Base-by-base conservation (phyloP, 2,113 vertebrate genomes). In the Onychostoma macrolepis region DNA sequence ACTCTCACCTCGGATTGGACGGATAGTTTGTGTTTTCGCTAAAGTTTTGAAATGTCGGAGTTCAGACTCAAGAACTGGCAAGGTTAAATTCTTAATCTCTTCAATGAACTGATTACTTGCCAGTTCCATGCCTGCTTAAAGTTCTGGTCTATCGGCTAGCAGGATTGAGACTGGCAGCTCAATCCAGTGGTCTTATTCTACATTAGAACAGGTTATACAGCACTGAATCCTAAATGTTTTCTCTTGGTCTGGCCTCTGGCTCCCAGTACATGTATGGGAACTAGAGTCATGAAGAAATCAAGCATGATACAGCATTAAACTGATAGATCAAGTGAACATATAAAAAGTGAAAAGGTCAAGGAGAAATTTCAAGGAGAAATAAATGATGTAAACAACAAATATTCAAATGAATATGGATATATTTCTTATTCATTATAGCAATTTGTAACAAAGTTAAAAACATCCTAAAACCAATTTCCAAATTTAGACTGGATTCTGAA, bases 131-230 rank as follows among this genome's bases (percentile, higher is more conserved):
- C 38, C 56, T 41, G 43, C n/a, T 61, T 77, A 83, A 28, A 36
- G 41, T 48, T 15, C 28, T 50, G 86, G 69, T 74, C 30, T 48
- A 75, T 78, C 15, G 67, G 30, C 17, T 38, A 53, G 53, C 24
- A 43, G 72, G 71, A 87, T 83, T 83, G 65, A 78, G 86, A 87
- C 41, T 78, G 80, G 50, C 72, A 84, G 69, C 45, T 81, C 30
- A 76, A 82, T 85, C 67, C 56, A 58, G 71, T 72, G 17, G 33
- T 30, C 33, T 69, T 63, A 48, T 28, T 67, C 71, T 4, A 63
- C 30, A 45, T 65, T 65, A 69, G 76, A 13, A 48, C 28, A 50
- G 36, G 33, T 38, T 61, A 41, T 45, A 21, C 2, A 8, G 28
- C 10, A 5, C 13, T 80, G 67, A 84, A 88, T 88, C 71, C 33